phyloP scores from a whole-genome alignment of 2,113 vertebrate genomes.

The Probosciger aterrimus region DNA sequence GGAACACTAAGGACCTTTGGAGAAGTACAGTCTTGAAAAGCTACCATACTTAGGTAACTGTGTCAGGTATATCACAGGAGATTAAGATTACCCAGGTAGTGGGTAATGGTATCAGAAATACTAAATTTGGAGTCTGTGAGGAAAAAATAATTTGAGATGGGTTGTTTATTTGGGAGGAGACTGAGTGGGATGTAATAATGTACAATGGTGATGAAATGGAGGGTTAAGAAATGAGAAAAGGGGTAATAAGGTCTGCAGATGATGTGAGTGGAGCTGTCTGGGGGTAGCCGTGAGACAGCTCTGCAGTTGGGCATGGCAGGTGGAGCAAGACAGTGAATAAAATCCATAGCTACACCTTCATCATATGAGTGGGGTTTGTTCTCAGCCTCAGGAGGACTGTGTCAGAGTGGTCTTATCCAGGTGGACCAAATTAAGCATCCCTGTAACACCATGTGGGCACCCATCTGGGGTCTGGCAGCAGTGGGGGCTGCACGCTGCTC shows the following conservation, averaged over 20 bases:
- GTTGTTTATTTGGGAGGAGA: background rate
- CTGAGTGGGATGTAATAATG: background rate
- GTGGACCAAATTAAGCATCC: background rate
- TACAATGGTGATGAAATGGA: background rate
- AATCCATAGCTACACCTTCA: background rate
- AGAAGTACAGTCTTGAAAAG: background rate
- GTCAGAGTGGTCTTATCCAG: background rate
- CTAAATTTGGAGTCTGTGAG: background rate
- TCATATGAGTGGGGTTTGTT: fast-evolving
- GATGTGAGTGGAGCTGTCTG: background rate
- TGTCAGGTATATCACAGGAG: background rate
- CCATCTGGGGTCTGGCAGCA: background rate
- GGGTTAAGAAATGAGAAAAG: background rate
- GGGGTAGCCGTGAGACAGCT: background rate
- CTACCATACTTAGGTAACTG: background rate
- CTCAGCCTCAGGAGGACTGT: background rate
- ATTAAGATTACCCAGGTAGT: background rate
- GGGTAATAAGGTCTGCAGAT: background rate
- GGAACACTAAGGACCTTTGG: background rate
- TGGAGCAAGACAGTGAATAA: background rate
- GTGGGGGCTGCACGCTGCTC: fast-evolving
- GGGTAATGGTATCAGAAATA: background rate
- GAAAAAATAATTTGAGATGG: background rate
- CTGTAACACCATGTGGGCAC: fast-evolving
- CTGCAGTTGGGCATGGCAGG: background rate